A percentile compares a stretch with the other conserved stretches of the same genome.
phyloP scores from a whole-genome alignment of 2,113 vertebrate species.

The Aspiorhynchus laticeps region DNA sequence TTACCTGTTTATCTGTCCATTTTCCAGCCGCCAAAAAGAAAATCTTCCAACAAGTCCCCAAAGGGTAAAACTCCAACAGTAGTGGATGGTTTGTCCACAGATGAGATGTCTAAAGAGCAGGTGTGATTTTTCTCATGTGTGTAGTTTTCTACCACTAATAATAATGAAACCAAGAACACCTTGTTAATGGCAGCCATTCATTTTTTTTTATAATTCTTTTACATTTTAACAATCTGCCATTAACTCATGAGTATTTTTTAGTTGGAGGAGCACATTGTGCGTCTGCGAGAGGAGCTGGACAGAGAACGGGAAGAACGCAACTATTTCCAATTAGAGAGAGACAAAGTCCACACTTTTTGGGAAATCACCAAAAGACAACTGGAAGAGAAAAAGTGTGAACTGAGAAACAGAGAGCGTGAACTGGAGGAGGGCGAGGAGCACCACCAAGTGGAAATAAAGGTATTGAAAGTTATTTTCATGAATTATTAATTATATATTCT shows the following conservation, averaged over 20 bases:
- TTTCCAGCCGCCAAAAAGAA: constrained; percentile 84
- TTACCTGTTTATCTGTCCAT: constrained; percentile 8
- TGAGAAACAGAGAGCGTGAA: constrained; percentile 81
- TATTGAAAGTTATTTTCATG: constrained; percentile 16
- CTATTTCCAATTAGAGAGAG: constrained; percentile 91
- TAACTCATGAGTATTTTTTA: constrained; percentile 57
- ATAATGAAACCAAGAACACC: neutral
- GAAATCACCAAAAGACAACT: constrained; percentile 83
- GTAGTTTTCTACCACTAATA: neutral
- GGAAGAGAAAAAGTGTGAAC: constrained; percentile 82
- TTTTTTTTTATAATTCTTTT: neutral
- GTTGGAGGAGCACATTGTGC: constrained; percentile 83
- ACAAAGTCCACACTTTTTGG: constrained; percentile 87
- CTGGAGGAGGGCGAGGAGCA: constrained; percentile 85
- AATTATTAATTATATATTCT: neutral
- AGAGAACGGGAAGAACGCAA: constrained; percentile 89
- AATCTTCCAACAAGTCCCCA: constrained; percentile 62
- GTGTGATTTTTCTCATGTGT: constrained; percentile 68
- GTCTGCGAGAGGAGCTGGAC: constrained; percentile 86
- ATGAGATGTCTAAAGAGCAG: constrained; percentile 88
- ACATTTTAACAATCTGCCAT: neutral
- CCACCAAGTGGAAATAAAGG: constrained; percentile 86
- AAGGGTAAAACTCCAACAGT: constrained; percentile 68
- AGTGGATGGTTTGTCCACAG: constrained; percentile 78
- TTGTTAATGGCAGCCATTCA: neutral